Conservation (phyloP, 2,113 vertebrate species). For the Rhinoderma darwinii region DNA sequence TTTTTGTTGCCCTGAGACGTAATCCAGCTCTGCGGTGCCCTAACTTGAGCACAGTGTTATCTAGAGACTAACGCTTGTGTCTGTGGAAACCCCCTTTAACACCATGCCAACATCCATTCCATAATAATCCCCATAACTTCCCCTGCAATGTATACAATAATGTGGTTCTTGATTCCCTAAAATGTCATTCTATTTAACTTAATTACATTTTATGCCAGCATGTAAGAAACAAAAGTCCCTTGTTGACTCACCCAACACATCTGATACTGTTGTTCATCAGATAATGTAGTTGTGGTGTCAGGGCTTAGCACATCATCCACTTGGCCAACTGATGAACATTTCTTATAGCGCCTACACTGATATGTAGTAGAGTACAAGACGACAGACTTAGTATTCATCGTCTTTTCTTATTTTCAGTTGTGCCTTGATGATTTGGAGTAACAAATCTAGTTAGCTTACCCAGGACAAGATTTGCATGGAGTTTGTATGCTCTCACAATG, state of each 20-base stretch:
- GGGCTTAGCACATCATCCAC: not conserved
- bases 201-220: not conserved
- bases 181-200: not conserved
- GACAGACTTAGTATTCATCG: not conserved
- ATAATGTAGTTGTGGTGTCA: constrained; percentile 11
- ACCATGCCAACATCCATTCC: not conserved
- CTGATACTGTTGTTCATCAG: constrained; percentile 45
- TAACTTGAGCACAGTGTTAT: not conserved
- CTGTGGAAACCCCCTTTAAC: constrained; percentile 17
- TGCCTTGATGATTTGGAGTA: not conserved
- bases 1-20: not conserved
- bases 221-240: not conserved
- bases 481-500: not conserved
- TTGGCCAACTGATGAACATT: constrained; percentile 29
- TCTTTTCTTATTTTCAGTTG: not conserved
- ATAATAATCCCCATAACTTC: not conserved
- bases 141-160: not conserved
- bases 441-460: not conserved
- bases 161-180: not conserved
- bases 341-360: not conserved
- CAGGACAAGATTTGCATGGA: not conserved
- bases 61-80: not conserved
- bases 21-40: not conserved
- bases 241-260: not conserved
- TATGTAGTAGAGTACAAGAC: not conserved